phyloP scores from a whole-genome alignment of 2,888 invertebrate genomes.

The Sisyra nigra region DNA sequence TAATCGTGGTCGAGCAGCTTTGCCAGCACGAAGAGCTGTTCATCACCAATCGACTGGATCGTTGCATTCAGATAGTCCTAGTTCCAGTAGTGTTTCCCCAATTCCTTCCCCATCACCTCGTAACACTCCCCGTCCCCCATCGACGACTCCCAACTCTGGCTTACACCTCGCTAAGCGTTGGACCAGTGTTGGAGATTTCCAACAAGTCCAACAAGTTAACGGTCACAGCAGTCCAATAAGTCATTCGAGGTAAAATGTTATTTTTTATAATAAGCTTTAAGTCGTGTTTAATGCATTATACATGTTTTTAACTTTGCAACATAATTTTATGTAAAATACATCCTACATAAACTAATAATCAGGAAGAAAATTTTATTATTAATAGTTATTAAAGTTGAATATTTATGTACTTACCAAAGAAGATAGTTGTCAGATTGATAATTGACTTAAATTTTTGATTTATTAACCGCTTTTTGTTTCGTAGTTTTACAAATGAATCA shows the following conservation, averaged over 20 bases:
- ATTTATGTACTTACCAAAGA: too few relatives aligned
- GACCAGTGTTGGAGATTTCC: conserved; percentile 75
- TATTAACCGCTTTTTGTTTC: too few relatives aligned
- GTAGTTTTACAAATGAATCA: too few relatives aligned
- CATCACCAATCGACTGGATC: conserved; percentile 74
- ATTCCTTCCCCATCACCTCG: conserved; percentile 61
- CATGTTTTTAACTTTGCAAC: neutral
- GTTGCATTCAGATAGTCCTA: conserved; percentile 67
- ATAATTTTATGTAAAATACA: too few relatives aligned
- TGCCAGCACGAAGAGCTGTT: conserved; percentile 43
- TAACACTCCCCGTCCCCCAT: conserved; percentile 45
- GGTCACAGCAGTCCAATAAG: conserved; percentile 22
- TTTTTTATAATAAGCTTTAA: too few relatives aligned
- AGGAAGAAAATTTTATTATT: too few relatives aligned
- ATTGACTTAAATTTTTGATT: too few relatives aligned
- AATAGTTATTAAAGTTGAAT: too few relatives aligned
- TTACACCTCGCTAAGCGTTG: conserved; percentile 43
- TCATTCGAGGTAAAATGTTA: conserved; percentile 30
- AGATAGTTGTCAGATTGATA: too few relatives aligned
- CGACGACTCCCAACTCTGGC: conserved; percentile 16
- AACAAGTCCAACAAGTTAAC: conserved; percentile 25
- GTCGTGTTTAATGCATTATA: neutral
- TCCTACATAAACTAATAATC: too few relatives aligned
- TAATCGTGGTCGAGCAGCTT: conserved; percentile 11
- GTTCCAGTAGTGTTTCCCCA: conserved; percentile 71